phyloP scores from a whole-genome alignment of 2,113 vertebrate genomes.

The Tiliqua scincoides region DNA sequence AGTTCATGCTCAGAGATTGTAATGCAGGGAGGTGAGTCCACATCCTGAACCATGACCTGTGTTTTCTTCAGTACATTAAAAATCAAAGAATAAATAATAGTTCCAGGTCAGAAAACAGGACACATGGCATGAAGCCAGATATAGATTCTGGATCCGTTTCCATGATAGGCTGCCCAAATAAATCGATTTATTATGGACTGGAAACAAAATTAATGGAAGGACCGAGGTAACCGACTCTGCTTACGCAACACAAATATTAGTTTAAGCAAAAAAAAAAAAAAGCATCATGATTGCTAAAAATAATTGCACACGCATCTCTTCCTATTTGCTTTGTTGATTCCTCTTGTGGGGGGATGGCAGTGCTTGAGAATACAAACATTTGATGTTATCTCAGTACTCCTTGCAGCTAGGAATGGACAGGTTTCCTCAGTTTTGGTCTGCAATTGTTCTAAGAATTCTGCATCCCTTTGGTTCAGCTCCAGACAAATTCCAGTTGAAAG shows the following conservation, averaged over 20 bases:
- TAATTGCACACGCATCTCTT: background rate
- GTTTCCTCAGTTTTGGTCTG: no score
- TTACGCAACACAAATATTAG: background rate
- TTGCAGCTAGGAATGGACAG: no score
- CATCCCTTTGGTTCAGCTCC: no score
- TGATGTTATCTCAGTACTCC: no score
- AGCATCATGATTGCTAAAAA: background rate
- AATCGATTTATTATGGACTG: background rate
- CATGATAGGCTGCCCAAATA: background rate
- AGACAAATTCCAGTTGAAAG: no score
- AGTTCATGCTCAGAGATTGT: no score
- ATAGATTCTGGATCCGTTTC: background rate
- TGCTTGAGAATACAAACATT: no score
- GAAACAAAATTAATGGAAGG: background rate
- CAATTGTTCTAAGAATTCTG: no score
- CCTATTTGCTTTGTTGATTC: background rate
- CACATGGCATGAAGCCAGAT: background rate
- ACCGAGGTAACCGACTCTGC: slow-evolving; percentile 3
- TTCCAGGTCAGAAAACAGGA: background rate
- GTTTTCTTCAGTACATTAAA: no score
- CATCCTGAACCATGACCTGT: no score
- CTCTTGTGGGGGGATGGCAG: no score
- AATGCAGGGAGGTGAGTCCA: no score
- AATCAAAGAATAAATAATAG: background rate
- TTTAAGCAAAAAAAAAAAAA: background rate